phyloP scores from a whole-genome alignment of 2,113 vertebrate genomes.

The Osmerus eperlanus region DNA sequence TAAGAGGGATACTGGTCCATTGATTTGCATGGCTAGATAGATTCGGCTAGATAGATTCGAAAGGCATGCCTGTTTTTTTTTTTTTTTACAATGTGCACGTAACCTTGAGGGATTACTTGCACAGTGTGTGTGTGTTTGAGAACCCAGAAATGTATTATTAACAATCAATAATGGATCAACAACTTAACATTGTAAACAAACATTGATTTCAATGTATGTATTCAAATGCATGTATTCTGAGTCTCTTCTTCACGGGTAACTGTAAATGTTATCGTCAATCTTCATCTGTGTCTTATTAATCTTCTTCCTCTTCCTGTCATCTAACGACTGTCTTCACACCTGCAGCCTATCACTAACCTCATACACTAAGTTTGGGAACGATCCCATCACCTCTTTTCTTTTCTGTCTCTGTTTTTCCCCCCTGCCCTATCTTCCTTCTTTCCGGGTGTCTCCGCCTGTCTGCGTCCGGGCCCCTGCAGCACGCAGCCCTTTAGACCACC shows the following conservation, averaged over 20 bases:
- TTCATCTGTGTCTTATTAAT: background rate
- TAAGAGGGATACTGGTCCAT: background rate
- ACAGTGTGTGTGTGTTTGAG: no score
- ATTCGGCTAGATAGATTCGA: background rate
- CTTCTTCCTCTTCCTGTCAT: background rate
- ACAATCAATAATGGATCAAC: no score
- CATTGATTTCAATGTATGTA: background rate
- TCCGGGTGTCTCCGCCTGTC: slow-evolving; percentile 57
- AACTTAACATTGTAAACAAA: no score
- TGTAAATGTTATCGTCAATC: background rate
- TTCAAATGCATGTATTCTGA: background rate
- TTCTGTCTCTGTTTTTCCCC: slow-evolving; percentile 8
- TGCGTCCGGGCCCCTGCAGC: slow-evolving; percentile 66
- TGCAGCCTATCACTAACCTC: background rate
- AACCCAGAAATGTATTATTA: no score
- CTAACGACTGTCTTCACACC: background rate
- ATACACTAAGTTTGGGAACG: slow-evolving; percentile 4
- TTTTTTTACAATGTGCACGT: background rate
- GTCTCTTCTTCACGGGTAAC: background rate
- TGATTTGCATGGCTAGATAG: background rate
- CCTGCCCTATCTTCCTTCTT: slow-evolving; percentile 7
- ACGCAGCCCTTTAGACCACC: slow-evolving; percentile 80
- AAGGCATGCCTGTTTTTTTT: background rate
- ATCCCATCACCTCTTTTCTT: slow-evolving; percentile 5
- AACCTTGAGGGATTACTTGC: no score